phyloP scores from a whole-genome alignment of 2,888 invertebrate genomes.

The Sclerodermus sp. region DNA sequence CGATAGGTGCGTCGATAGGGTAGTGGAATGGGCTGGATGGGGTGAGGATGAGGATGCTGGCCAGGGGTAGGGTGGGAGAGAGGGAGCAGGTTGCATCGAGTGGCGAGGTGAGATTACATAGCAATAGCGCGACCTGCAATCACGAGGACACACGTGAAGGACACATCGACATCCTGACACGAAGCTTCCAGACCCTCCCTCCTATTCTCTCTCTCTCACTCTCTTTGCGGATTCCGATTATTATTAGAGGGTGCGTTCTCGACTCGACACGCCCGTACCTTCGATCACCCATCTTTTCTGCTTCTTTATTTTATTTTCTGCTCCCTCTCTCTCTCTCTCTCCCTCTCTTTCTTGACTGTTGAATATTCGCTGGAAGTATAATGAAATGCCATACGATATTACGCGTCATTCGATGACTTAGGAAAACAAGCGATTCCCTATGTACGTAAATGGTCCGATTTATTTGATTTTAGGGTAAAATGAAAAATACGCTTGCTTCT shows the following conservation, averaged over 20 bases:
- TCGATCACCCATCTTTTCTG: slow-evolving; percentile 3
- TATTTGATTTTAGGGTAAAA: no score
- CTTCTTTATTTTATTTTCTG: no score
- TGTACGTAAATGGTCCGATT: no score
- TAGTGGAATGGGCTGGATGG: no score
- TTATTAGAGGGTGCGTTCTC: slow-evolving; percentile 36
- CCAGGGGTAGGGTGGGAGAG: slow-evolving; percentile 15
- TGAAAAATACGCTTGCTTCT: no score
- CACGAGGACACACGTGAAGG: slow-evolving; percentile 39
- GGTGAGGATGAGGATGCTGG: no score
- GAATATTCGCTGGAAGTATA: no score
- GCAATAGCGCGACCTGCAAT: slow-evolving; percentile 44
- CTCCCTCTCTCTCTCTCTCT: slow-evolving; percentile 3
- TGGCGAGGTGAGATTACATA: slow-evolving; percentile 42
- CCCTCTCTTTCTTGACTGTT: not conserved
- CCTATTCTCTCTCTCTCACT: slow-evolving; percentile 7
- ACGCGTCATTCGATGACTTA: no score
- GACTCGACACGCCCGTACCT: not conserved
- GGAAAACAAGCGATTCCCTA: no score
- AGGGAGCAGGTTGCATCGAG: slow-evolving; percentile 12
- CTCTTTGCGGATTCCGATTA: slow-evolving; percentile 32
- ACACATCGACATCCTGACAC: slow-evolving; percentile 37
- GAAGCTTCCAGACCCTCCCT: slow-evolving; percentile 15
- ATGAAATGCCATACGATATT: no score
- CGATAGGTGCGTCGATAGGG: no score